Percentiles rank a stretch among this genome's conserved stretches.
Evolutionary conservation across 2,888 invertebrate species (phyloP).

Genomic region (Chesias legatella): DNA sequence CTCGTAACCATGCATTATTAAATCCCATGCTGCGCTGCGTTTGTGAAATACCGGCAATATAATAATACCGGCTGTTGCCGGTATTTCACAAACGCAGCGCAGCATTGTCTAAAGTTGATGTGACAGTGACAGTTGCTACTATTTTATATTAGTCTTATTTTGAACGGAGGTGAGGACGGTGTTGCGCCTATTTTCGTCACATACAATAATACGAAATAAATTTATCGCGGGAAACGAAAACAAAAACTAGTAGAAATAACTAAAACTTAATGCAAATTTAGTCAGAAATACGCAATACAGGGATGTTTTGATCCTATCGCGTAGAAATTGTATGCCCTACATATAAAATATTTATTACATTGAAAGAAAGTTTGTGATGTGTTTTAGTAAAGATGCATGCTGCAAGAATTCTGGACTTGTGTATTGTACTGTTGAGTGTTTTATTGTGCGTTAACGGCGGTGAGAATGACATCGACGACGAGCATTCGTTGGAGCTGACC

Average conservation of each 20-base stretch:
- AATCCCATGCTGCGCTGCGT: no score
- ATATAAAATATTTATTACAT: constrained; percentile 48
- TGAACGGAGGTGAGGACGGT: not conserved
- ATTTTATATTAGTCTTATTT: no score
- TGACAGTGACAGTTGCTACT: no score
- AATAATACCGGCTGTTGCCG: no score
- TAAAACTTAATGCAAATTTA: not conserved
- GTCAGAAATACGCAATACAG: not conserved
- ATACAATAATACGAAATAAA: constrained; percentile 5
- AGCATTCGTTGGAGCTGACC: constrained; percentile 80
- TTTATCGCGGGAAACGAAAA: not conserved
- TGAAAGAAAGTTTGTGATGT: constrained; percentile 62
- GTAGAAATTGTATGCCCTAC: constrained; percentile 49
- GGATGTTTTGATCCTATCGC: not conserved
- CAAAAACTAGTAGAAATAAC: not conserved
- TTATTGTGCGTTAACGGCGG: constrained; percentile 53
- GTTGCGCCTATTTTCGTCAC: not conserved
- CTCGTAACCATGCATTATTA: no score
- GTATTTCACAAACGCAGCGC: no score
- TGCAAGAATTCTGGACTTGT: constrained; percentile 37
- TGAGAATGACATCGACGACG: constrained; percentile 45
- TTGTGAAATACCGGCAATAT: no score
- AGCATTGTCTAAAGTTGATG: no score
- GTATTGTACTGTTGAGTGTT: constrained; percentile 49
- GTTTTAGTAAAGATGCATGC: constrained; percentile 53